A percentile compares a stretch with the other conserved stretches of the same genome.
phyloP scores from a whole-genome alignment of 1,140 invertebrate species.

The Tetraneura akinire region DNA sequence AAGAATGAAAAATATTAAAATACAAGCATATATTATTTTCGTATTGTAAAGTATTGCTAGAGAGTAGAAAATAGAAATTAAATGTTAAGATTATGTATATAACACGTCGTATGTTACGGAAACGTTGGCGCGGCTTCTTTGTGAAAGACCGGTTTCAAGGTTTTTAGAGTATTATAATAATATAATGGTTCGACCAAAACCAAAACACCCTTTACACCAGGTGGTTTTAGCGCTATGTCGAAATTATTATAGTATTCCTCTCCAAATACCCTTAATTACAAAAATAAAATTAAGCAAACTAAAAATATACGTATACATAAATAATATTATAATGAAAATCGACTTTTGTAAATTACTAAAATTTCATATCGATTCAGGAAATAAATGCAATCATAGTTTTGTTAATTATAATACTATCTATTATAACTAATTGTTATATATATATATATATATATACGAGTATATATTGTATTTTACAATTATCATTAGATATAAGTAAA shows the following conservation, averaged over 20 bases:
- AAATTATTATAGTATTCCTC: background rate
- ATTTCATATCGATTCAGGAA: too few species aligned
- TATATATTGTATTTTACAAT: too few species aligned
- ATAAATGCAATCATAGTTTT: too few species aligned
- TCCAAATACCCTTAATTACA: background rate
- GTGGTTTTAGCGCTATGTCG: slow-evolving; percentile 38
- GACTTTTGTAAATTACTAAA: too few species aligned
- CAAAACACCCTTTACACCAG: slow-evolving; percentile 38
- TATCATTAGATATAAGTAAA: too few species aligned
- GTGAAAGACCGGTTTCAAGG: slow-evolving; percentile 33
- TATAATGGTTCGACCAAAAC: slow-evolving; percentile 21
- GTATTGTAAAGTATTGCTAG: background rate
- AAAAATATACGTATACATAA: background rate
- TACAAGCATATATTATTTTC: background rate
- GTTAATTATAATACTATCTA: too few species aligned
- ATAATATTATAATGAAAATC: too few species aligned
- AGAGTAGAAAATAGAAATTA: background rate
- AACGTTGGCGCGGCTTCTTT: slow-evolving; percentile 46
- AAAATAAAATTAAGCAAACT: background rate
- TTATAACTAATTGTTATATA: too few species aligned
- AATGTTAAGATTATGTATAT: too few species aligned
- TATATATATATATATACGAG: too few species aligned
- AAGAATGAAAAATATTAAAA: background rate
- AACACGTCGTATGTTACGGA: background rate
- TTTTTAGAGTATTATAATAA: slow-evolving; percentile 1